Percentiles rank a stretch among this genome's conserved stretches.
Conservation (phyloP, 1,140 invertebrate genomes). For the Penaeus vannamei region DNA sequence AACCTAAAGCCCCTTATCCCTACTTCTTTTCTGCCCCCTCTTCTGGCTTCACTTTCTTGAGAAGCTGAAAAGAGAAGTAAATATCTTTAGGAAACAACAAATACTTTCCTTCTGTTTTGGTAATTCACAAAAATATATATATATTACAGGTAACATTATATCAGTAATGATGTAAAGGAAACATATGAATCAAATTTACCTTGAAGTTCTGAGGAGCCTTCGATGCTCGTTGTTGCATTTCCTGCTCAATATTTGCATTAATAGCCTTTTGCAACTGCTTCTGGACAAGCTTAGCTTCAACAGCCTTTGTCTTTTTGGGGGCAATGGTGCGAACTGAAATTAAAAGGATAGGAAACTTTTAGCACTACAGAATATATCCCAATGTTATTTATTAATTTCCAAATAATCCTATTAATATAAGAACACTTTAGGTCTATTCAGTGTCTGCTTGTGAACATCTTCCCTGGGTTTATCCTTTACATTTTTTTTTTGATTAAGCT, state of each 20-base stretch:
- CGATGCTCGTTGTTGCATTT: conserved; percentile 48
- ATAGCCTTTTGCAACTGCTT: conserved; percentile 57
- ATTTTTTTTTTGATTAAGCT: too few relatives aligned
- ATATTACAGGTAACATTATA: background rate
- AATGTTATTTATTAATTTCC: conserved; percentile 6
- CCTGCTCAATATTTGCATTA: conserved; percentile 51
- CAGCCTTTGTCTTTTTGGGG: conserved; percentile 51
- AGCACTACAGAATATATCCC: background rate
- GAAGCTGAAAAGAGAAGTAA: background rate
- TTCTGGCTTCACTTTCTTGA: background rate
- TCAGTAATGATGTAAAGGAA: background rate
- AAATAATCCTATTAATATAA: background rate
- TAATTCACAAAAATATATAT: background rate
- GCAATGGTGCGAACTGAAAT: conserved; percentile 44
- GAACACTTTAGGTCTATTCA: too few relatives aligned
- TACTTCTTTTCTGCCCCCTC: background rate
- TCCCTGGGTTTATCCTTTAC: too few relatives aligned
- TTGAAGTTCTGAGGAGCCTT: conserved; percentile 47
- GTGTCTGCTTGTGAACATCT: too few relatives aligned
- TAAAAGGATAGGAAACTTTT: background rate
- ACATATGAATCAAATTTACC: background rate
- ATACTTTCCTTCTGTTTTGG: background rate
- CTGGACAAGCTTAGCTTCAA: conserved; percentile 37
- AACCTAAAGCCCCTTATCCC: background rate
- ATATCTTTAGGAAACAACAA: background rate